Evolutionary conservation across 92 coral and sea anemone genomes (phyloP), one percentile per base, ranked within the genome.

Genomic region (Heteractis magnifica): DNA sequence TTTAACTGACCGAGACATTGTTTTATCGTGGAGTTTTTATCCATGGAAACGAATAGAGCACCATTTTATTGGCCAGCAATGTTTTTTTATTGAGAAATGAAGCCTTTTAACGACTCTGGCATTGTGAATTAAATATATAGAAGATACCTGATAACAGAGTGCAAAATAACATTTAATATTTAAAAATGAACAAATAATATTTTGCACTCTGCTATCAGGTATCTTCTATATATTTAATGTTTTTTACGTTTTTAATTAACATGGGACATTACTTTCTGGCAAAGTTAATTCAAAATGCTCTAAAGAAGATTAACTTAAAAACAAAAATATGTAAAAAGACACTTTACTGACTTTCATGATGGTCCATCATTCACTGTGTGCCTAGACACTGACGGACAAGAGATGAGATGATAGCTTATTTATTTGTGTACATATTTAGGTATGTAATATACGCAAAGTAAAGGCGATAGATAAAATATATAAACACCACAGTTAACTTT

Each of bases 371-470:
- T 65, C 84, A 81, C 49, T 13, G 68, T 77, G 64, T 68, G 84
- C 48, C 41, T 81, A 48, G 34, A 62, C 50, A 52, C 60, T 68
- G 4, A 13, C 23, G 44, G 20, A 6, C 49, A 79, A 55, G 15
- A 64, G 26, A n/a, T n/a, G n/a, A 26, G 15, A 15, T 49, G 60
- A 65, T 19, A 68, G 41, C 76, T 81, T 81, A 81, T 81, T 81
- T 81, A 81, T 81, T 81, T 81, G 55, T 81, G 84, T 81, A 81
- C 41, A 81, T 81, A 81, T 81, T 55, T 70, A 81, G 73, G 11
- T 20, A 68, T 68, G 77, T 62, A 81, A 56, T 6, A 77, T 78
- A 78, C 50, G 55, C 70, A 34, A 21, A 44, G 59, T 52, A 76
- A 62, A 16, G 21, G 71, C 52, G 14, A 44, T 10, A 79, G 51